These are phyloP conservation scores for Aplysina aerophoba DNA, from an alignment of 37 sponge, comb jelly and placozoan species.

Conservation along the genomic window DNA sequence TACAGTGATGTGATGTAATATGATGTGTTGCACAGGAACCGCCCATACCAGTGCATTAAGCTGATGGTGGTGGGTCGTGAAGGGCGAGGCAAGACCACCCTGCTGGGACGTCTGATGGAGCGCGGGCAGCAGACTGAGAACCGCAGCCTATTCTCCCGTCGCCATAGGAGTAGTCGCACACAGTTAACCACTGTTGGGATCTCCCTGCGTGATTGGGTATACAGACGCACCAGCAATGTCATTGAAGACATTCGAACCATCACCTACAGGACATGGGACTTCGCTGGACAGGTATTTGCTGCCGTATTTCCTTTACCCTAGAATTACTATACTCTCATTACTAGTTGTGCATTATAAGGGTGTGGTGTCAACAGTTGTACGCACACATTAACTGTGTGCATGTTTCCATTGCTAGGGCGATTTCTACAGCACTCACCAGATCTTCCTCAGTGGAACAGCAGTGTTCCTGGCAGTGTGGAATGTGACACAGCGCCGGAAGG, in stretches of 20 bases:
- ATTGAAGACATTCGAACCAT: slow-evolving; percentile 64
- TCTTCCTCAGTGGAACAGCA: slow-evolving; percentile 72
- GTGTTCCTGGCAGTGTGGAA: slow-evolving; percentile 85
- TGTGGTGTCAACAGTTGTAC: background rate
- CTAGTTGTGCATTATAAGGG: background rate
- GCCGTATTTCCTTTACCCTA: background rate
- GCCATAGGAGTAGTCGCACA: slow-evolving; percentile 41
- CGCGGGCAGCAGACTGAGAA: slow-evolving; percentile 38
- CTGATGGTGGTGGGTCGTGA: slow-evolving; percentile 88
- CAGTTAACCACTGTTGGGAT: slow-evolving; percentile 74
- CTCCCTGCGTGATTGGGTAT: slow-evolving; percentile 84
- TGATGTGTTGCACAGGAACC: slow-evolving; percentile 50
- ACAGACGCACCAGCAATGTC: slow-evolving; percentile 49
- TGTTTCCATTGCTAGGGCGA: slow-evolving; percentile 57
- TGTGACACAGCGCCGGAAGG: slow-evolving; percentile 59
- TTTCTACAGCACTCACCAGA: slow-evolving; percentile 85
- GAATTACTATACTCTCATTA: background rate
- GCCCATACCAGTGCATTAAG: slow-evolving; percentile 90
- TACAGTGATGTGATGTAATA: too few species aligned
- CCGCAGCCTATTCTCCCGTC: slow-evolving; percentile 10
- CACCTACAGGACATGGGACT: slow-evolving; percentile 93
- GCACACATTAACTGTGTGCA: background rate
- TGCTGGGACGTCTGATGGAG: slow-evolving; percentile 67
- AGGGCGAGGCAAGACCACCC: slow-evolving; percentile 80
- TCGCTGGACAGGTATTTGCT: slow-evolving; percentile 82